phyloP scores from a whole-genome alignment of 2,888 invertebrate species.

The Orchesellides sinensis region DNA sequence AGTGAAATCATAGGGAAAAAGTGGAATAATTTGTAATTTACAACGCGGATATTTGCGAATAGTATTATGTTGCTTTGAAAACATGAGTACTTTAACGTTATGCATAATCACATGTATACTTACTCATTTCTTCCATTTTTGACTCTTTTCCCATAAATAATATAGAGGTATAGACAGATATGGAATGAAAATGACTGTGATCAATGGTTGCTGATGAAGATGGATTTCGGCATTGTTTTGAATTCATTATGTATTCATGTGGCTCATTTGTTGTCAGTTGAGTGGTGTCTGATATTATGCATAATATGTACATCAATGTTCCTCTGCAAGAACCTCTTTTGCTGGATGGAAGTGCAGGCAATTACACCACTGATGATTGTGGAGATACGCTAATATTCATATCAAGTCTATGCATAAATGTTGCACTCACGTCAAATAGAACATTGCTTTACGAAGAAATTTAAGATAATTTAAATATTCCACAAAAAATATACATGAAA shows the following conservation, averaged over 20 bases:
- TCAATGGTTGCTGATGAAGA: constrained; percentile 65
- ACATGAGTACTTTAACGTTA: constrained; percentile 1
- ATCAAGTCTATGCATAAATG: neutral
- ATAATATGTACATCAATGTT: neutral
- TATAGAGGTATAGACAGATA: constrained; percentile 45
- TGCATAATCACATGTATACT: constrained; percentile 9
- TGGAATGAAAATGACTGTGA: constrained; percentile 66
- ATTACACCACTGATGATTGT: neutral
- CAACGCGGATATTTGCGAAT: too few species aligned
- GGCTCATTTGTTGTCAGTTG: constrained; percentile 34
- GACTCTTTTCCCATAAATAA: constrained; percentile 63
- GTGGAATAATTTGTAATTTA: too few species aligned
- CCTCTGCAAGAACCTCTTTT: too few species aligned
- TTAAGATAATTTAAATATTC: too few species aligned
- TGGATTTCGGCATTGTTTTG: constrained; percentile 57
- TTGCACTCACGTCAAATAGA: too few species aligned
- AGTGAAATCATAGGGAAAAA: too few species aligned
- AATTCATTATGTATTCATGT: constrained; percentile 41
- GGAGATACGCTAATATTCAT: neutral
- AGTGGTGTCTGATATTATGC: neutral
- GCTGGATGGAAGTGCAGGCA: neutral
- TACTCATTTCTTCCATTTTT: constrained; percentile 39
- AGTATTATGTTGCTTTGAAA: too few species aligned
- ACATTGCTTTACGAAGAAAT: too few species aligned
- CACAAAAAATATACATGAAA: too few species aligned